phyloP scores from a whole-genome alignment of 2,797 vertebrate species.

The Aeoliscus strigatus region DNA sequence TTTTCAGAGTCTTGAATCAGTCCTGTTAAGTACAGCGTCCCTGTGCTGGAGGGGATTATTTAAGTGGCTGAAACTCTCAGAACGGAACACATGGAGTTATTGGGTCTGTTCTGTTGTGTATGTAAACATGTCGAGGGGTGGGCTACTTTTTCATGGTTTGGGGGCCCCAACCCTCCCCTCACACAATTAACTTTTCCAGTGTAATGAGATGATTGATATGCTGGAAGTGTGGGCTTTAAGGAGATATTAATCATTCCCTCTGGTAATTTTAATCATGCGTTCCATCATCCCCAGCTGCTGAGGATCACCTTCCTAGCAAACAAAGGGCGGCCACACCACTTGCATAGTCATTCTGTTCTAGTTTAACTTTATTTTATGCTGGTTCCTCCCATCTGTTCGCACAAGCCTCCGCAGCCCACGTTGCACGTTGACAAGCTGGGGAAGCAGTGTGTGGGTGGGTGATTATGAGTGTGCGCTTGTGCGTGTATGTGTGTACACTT shows the following conservation, averaged over 20 bases:
- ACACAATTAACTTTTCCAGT: constrained; percentile 94
- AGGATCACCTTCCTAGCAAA: constrained; percentile 97
- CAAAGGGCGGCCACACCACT: constrained; percentile 92
- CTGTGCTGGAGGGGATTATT: constrained; percentile 9
- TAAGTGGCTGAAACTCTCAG: constrained; percentile 66
- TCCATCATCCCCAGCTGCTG: constrained; percentile 99
- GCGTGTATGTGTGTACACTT: constrained; percentile 73
- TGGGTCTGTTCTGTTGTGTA: constrained; percentile 85
- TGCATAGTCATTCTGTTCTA: constrained; percentile 90
- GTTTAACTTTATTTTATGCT: constrained; percentile 84
- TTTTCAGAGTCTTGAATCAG: too few species aligned
- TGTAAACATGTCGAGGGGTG: constrained; percentile 99
- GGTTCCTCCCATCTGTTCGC: constrained; percentile 84
- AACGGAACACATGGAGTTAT: constrained; percentile 75
- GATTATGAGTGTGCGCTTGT: constrained; percentile 62
- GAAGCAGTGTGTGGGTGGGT: constrained; percentile 76
- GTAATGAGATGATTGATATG: constrained; percentile 99
- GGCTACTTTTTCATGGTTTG: constrained; percentile 97
- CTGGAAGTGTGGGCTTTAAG: constrained; percentile 99
- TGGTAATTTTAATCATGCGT: constrained; percentile 98
- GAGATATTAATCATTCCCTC: constrained; percentile 99
- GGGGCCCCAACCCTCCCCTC: constrained; percentile 91
- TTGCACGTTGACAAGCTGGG: constrained; percentile 77
- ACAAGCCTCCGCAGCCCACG: constrained; percentile 77
- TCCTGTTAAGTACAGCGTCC: too few species aligned